These are phyloP conservation scores for Hyppa rectilinea DNA, from an alignment of 2,888 invertebrate species.

Conservation along the genomic window DNA sequence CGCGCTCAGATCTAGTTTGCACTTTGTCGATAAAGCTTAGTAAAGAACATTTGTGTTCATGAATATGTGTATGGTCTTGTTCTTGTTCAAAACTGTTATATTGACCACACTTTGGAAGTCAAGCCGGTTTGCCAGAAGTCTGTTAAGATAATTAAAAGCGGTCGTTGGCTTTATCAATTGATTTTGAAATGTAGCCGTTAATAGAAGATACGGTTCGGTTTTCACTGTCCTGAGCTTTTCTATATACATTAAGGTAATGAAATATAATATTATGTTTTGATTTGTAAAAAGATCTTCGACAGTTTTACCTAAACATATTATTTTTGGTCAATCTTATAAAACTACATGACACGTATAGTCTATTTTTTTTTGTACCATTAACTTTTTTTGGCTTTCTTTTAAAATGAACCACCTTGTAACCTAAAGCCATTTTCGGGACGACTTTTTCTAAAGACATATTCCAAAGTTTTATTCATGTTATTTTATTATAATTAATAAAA, in stretches of 20 bases:
- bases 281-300: background rate
- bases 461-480: conserved; percentile 8
- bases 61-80: conserved; percentile 36
- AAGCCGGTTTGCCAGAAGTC: conserved; percentile 16
- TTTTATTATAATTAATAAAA: conserved; percentile 27
- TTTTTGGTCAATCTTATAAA: background rate
- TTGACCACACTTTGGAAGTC: conserved; percentile 25
- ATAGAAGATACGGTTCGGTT: background rate
- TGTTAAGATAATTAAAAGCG: conserved; percentile 8
- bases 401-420: background rate
- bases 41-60: conserved; percentile 30
- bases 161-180: background rate
- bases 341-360: background rate
- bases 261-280: background rate
- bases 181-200: background rate
- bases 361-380: background rate
- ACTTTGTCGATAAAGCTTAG: conserved; percentile 35
- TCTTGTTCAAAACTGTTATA: conserved; percentile 21
- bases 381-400: background rate
- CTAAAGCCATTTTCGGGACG: background rate
- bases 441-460: background rate
- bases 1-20: conserved; percentile 52
- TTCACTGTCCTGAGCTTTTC: background rate
- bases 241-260: background rate
- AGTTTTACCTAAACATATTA: background rate